phyloP scores from a whole-genome alignment of 1,140 invertebrate species.

The Neelides sp. region DNA sequence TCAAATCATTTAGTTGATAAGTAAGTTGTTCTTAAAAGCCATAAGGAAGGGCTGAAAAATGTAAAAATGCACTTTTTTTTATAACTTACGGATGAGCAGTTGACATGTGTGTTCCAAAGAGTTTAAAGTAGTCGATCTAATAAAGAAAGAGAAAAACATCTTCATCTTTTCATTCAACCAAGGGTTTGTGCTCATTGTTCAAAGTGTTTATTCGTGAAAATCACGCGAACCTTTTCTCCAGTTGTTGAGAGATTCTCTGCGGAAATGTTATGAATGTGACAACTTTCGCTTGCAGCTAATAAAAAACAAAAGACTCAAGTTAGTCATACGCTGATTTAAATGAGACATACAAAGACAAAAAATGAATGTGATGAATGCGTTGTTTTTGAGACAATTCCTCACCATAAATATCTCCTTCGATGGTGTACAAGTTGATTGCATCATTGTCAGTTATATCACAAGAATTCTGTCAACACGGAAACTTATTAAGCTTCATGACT shows the following conservation, averaged over 20 bases:
- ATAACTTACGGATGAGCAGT: conserved; percentile 38
- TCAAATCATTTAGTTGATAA: too few relatives aligned
- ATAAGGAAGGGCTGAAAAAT: too few relatives aligned
- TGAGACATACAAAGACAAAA: too few relatives aligned
- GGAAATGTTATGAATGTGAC: conserved; percentile 25
- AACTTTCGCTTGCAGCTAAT: conserved; percentile 38
- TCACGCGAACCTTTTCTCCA: conserved; percentile 37
- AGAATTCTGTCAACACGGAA: conserved; percentile 17
- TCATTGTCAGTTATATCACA: conserved; percentile 36
- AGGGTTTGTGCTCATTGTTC: not conserved
- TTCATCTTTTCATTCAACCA: not conserved
- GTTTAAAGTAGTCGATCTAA: conserved; percentile 34
- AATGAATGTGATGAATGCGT: not conserved
- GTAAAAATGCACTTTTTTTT: too few relatives aligned
- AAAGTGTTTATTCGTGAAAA: not conserved
- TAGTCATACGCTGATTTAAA: too few relatives aligned
- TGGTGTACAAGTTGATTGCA: conserved; percentile 34
- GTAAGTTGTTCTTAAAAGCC: too few relatives aligned
- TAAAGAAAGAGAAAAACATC: not conserved
- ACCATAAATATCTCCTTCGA: conserved; percentile 32
- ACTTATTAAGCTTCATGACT: too few relatives aligned
- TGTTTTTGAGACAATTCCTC: not conserved
- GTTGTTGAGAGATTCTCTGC: conserved; percentile 35
- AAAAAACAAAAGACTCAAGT: conserved; percentile 34
- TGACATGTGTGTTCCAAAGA: conserved; percentile 35